phyloP scores from a whole-genome alignment of 2,888 invertebrate genomes.

The Pseudococcus longispinus region DNA sequence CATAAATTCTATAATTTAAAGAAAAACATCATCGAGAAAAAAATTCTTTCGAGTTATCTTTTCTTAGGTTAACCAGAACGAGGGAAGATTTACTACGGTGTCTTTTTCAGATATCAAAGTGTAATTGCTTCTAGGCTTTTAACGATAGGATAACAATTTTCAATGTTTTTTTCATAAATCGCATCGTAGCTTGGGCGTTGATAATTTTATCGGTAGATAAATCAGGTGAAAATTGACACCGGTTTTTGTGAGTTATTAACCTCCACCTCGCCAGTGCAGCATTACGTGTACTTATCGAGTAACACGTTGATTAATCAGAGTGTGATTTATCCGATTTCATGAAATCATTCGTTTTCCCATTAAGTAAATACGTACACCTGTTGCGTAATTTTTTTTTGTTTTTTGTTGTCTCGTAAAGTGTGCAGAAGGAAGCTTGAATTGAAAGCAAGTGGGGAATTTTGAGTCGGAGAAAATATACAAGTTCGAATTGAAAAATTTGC shows the following conservation, averaged over 20 bases:
- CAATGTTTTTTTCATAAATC: neutral
- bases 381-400: neutral
- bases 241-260: neutral
- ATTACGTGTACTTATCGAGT: neutral
- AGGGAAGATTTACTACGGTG: neutral
- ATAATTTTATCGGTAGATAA: neutral
- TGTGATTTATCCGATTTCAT: neutral
- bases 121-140: neutral
- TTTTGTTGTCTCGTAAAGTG: too few species aligned
- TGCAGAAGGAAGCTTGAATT: too few species aligned
- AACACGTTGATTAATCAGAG: neutral
- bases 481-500: too few species aligned
- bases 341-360: neutral
- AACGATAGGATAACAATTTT: neutral
- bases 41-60: neutral
- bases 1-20: neutral
- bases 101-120: neutral
- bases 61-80: neutral
- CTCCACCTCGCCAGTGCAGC: neutral
- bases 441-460: too few species aligned
- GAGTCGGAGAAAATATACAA: too few species aligned
- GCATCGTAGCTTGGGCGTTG: neutral
- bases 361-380: neutral
- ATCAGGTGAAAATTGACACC: neutral
- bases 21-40: neutral